Percentiles rank a stretch among this genome's conserved stretches.
phyloP scores from a whole-genome alignment of 2,113 vertebrate species.

The Epinephelus cyanopodus region DNA sequence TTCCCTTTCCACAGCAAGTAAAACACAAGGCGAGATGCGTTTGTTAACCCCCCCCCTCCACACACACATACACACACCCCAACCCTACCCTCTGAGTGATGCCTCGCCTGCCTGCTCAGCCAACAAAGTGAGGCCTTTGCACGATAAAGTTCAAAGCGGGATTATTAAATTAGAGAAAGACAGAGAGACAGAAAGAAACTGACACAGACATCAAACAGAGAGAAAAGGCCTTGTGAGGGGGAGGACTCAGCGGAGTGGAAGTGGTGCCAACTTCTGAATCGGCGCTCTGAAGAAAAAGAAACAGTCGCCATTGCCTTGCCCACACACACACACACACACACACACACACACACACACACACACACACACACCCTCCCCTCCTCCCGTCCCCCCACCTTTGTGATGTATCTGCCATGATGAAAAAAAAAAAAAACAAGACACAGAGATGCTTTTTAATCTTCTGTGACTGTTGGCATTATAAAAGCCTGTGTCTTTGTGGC shows the following conservation, averaged over 20 bases:
- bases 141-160: slow-evolving; percentile 79
- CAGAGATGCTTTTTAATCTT: slow-evolving; percentile 77
- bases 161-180: slow-evolving; percentile 83
- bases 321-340: slow-evolving; percentile 32
- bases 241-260: slow-evolving; percentile 67
- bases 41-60: slow-evolving; percentile 21
- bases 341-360: slow-evolving; percentile 24
- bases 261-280: slow-evolving; percentile 75
- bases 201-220: slow-evolving; percentile 81
- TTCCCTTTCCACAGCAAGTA: slow-evolving; percentile 33
- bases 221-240: slow-evolving; percentile 67
- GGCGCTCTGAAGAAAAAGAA: slow-evolving; percentile 64
- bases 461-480: slow-evolving; percentile 62
- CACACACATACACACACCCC: not conserved
- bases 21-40: slow-evolving; percentile 35
- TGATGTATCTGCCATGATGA: slow-evolving; percentile 77
- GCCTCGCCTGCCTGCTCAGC: slow-evolving; percentile 58
- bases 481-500: slow-evolving; percentile 57
- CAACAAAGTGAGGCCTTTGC: slow-evolving; percentile 66
- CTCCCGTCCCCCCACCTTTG: slow-evolving; percentile 53
- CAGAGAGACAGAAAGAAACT: slow-evolving; percentile 75
- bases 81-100: slow-evolving; percentile 28
- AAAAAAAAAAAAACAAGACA: slow-evolving; percentile 55
- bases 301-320: slow-evolving; percentile 55
- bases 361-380: not conserved